Conservation (phyloP, 1,140 invertebrate species). For the Platorchestia sp. region DNA sequence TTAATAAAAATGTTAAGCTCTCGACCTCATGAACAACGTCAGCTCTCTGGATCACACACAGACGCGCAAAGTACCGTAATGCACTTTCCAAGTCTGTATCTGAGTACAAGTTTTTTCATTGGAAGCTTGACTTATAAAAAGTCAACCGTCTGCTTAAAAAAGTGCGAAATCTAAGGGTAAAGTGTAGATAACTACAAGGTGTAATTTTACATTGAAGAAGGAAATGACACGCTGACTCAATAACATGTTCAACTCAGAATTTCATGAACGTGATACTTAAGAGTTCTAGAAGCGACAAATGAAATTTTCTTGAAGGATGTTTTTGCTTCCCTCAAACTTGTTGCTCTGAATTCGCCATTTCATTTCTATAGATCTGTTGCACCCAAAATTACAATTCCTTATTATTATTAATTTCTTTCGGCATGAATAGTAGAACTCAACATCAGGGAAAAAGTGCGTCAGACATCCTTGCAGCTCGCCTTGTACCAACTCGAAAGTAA, state of each 20-base stretch:
- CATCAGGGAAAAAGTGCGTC: background rate
- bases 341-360: background rate
- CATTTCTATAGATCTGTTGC: background rate
- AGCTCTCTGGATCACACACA: background rate
- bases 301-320: background rate
- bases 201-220: background rate
- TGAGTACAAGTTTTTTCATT: background rate
- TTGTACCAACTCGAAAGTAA: no score
- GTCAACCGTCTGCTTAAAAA: background rate
- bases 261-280: background rate
- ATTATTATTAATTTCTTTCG: no score
- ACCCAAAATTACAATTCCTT: background rate
- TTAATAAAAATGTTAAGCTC: background rate
- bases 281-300: background rate
- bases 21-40: background rate
- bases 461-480: no score
- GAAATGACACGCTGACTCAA: background rate
- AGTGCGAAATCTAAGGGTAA: background rate
- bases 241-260: background rate
- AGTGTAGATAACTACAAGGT: background rate
- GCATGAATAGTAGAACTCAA: background rate
- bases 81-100: background rate
- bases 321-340: background rate
- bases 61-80: background rate
- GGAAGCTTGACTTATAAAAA: background rate